phyloP scores from a whole-genome alignment of 2,888 invertebrate genomes.

The Acrobasis consociella region DNA sequence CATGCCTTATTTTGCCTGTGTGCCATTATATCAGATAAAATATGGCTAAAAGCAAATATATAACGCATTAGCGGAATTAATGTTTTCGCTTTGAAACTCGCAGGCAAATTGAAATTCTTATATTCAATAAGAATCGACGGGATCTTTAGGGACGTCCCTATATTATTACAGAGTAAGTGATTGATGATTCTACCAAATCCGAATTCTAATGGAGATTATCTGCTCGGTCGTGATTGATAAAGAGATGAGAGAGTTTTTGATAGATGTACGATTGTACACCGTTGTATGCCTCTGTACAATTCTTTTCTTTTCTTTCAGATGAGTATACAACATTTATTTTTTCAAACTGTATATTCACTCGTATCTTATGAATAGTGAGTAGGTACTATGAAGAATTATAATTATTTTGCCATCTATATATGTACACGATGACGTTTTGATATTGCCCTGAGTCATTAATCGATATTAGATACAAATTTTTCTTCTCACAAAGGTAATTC shows the following conservation, averaged over 20 bases:
- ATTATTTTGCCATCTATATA: too few species aligned
- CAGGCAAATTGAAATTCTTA: constrained; percentile 10
- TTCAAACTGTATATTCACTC: too few species aligned
- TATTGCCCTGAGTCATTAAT: too few species aligned
- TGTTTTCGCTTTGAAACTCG: constrained; percentile 13
- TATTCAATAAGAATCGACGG: constrained; percentile 16
- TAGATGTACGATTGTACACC: neutral
- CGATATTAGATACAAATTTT: too few species aligned
- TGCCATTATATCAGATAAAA: constrained; percentile 1
- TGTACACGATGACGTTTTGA: too few species aligned
- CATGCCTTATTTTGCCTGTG: neutral
- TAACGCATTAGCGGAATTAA: constrained; percentile 14
- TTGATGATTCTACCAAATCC: constrained; percentile 16
- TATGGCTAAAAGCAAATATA: constrained; percentile 7
- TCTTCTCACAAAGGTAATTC: too few species aligned
- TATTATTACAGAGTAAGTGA: constrained; percentile 12
- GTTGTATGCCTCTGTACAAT: too few species aligned
- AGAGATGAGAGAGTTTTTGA: constrained; percentile 12
- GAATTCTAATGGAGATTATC: constrained; percentile 17
- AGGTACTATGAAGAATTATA: too few species aligned
- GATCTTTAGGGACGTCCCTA: constrained; percentile 17
- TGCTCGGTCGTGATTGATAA: constrained; percentile 18
- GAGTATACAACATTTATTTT: too few species aligned
- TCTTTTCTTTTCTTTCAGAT: too few species aligned
- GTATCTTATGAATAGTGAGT: too few species aligned